A percentile compares a stretch with the other conserved stretches of the same genome.
Evolutionary conservation across 1,140 invertebrate species (phyloP).

Genomic region (Doryteuthis pealeii): DNA sequence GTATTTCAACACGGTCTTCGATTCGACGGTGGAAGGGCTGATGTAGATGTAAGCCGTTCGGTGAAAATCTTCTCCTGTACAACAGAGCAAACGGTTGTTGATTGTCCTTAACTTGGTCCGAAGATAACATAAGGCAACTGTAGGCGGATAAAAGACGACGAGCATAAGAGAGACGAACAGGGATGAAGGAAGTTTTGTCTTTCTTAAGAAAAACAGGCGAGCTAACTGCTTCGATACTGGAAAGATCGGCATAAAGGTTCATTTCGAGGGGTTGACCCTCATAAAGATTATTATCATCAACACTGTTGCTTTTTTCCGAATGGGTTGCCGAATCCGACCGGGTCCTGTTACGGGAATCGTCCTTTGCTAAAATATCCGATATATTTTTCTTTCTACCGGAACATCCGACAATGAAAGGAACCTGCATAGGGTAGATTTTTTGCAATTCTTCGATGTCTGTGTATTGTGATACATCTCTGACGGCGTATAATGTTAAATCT

Average conservation of each 20-base stretch:
- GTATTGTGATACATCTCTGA: not conserved
- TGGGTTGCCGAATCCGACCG: not conserved
- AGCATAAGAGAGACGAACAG: not conserved
- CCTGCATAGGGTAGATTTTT: not conserved
- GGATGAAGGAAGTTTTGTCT: not conserved
- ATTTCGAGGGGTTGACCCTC: not conserved
- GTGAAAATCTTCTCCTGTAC: not conserved
- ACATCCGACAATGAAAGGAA: not conserved
- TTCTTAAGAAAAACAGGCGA: not conserved
- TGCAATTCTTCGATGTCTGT: not conserved
- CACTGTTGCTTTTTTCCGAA: not conserved
- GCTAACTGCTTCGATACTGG: not conserved
- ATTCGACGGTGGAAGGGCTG: not conserved
- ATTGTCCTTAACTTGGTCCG: not conserved
- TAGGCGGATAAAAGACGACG: not conserved
- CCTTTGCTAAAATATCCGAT: not conserved
- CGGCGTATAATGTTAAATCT: not conserved
- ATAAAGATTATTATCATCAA: not conserved
- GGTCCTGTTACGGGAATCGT: not conserved
- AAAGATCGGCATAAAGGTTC: not conserved
- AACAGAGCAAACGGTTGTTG: not conserved
- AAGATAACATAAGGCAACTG: not conserved
- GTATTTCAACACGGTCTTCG: not conserved
- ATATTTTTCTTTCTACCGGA: not conserved
- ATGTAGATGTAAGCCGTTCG: not conserved